These are phyloP conservation scores for Montipora capricornis DNA, from an alignment of 64 coral and sea anemone genomes.

Conservation along the genomic window DNA sequence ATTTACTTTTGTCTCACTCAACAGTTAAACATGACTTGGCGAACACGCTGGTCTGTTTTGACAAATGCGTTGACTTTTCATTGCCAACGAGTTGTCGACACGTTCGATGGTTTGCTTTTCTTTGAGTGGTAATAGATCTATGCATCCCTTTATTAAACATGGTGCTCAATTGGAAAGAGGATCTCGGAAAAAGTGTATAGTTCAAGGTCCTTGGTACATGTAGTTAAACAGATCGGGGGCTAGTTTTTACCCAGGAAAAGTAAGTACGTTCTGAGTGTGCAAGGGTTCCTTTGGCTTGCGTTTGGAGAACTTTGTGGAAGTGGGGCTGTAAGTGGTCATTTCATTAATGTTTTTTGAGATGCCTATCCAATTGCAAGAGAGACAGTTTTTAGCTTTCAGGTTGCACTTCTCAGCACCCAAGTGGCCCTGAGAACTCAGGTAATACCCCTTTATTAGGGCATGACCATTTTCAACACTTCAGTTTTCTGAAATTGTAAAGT, in stretches of 20 bases:
- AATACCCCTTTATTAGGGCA: too few relatives aligned
- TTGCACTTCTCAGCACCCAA: slow-evolving; percentile 5
- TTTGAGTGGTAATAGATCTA: too few relatives aligned
- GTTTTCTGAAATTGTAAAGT: too few relatives aligned
- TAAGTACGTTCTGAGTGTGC: slow-evolving; percentile 14
- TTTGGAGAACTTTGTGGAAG: neutral
- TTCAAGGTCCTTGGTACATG: neutral
- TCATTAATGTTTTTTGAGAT: slow-evolving; percentile 20
- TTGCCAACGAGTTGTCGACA: too few relatives aligned
- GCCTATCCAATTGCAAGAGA: neutral
- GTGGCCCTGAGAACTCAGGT: neutral
- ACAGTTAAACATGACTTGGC: too few relatives aligned
- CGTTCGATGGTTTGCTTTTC: too few relatives aligned
- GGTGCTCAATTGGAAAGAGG: too few relatives aligned
- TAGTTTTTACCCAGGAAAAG: slow-evolving; percentile 13
- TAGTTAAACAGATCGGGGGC: neutral
- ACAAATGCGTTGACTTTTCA: neutral
- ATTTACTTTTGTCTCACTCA: too few relatives aligned
- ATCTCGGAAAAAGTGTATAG: too few relatives aligned
- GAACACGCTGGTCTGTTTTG: too few relatives aligned
- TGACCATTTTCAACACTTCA: too few relatives aligned
- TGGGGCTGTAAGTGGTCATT: neutral
- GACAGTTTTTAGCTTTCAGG: slow-evolving; percentile 16
- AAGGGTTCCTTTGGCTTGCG: slow-evolving; percentile 13
- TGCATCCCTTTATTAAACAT: too few relatives aligned